Percentiles rank a stretch among this genome's conserved stretches.
Evolutionary conservation across 2,888 invertebrate species (phyloP).

Genomic region (Patella ulyssiponensis): DNA sequence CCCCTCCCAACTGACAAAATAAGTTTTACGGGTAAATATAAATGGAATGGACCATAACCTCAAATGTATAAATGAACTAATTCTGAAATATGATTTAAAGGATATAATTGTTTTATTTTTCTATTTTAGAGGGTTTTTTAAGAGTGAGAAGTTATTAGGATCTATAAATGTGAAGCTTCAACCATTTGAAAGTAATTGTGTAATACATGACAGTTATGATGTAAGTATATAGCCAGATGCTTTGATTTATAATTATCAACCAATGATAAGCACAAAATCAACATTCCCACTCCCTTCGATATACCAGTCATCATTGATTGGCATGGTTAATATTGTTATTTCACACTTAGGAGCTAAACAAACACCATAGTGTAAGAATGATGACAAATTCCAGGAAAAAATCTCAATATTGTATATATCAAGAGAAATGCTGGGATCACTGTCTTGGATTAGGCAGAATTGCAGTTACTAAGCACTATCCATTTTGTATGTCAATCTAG

Average conservation of each 20-base stretch:
- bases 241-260: neutral
- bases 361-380: too few species aligned
- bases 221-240: conserved; percentile 77
- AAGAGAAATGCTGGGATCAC: neutral
- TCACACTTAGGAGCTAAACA: too few species aligned
- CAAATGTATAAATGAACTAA: too few species aligned
- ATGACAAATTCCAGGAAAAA: neutral
- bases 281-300: too few species aligned
- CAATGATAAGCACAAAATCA: too few species aligned
- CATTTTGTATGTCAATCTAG: too few species aligned
- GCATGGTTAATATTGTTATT: too few species aligned
- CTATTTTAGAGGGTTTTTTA: conserved; percentile 91
- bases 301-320: too few species aligned
- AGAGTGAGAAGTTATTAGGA: conserved; percentile 89
- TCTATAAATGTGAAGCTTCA: conserved; percentile 87
- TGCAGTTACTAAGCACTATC: neutral
- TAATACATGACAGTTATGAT: conserved; percentile 92
- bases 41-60: too few species aligned
- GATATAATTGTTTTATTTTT: conserved; percentile 35
- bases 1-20: too few species aligned
- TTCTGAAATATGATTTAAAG: too few species aligned
- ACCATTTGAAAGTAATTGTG: conserved; percentile 89
- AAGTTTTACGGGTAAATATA: too few species aligned
- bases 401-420: neutral
- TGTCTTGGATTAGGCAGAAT: neutral